Evolutionary conservation across 2,888 invertebrate species (phyloP), one percentile per base, ranked within the genome.

Genomic region (Pseudeuparius sepicola): DNA sequence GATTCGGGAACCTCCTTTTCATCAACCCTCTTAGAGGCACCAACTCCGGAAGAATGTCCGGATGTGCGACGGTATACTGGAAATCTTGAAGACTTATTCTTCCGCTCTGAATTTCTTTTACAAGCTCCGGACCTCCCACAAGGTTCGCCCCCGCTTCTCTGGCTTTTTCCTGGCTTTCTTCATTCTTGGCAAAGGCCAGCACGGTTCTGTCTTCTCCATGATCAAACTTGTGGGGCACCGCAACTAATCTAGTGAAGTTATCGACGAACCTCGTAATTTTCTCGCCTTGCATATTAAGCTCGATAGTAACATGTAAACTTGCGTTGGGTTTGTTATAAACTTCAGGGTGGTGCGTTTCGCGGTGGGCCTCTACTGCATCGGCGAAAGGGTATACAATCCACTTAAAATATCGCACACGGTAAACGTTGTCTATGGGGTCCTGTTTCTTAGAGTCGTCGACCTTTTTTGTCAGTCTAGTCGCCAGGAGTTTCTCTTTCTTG

Each of bases 271-370:
- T 75, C 51, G 75, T 77, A 66, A 75, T 73, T 55, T 77, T 80
- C 41, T 68, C 73, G 33, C 75, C 77, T 44, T 68, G 68, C 82
- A 92, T 82, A 55, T 92, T 80, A 3, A 92, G 59, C 56, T 92
- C 89, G 37, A 92, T 66, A 20, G 71, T 63, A 3, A 82, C 74
- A 44, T 68, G 70, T 0, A 93, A 58, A 9, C 73, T 62, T 0
- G 85, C 78, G 56, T 80, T 68, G 0, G 86, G 83, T 20, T 68
- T 62, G 60, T 92, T 84, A 51, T 76, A 82, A 65, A 90, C 79
- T 1, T 81, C 73, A 0, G 88, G 84, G 56, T 87, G 81, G 57
- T 88, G 84, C 0, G 78, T 76, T 60, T 92, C 86, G 29, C 80
- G 70, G 51, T 88, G 84, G 37, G 75, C 76, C 41, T 72, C 63